Conservation (phyloP, 1,140 invertebrate species). For the Ostrea edulis region DNA sequence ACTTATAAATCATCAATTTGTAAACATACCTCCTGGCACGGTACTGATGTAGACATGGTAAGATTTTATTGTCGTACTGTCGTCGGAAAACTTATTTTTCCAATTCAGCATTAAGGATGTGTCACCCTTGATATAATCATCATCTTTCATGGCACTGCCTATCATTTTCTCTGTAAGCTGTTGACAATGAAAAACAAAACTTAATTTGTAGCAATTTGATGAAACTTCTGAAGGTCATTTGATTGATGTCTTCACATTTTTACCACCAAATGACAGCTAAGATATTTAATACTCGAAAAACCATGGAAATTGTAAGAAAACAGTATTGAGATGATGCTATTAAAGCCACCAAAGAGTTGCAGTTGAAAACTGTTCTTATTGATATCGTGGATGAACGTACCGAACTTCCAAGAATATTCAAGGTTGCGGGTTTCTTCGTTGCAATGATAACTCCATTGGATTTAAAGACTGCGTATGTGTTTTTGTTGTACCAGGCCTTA, state of each 20-base stretch:
- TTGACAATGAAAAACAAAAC: neutral
- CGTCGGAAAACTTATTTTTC: constrained; percentile 46
- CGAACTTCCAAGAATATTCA: constrained; percentile 40
- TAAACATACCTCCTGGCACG: constrained; percentile 47
- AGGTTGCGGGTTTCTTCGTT: neutral
- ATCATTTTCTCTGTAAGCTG: constrained; percentile 27
- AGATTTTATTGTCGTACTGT: neutral
- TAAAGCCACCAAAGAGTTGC: neutral
- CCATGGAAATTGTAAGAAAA: neutral
- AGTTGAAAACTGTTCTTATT: neutral
- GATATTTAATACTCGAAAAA: neutral
- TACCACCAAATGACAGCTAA: neutral
- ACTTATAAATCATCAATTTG: neutral
- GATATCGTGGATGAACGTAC: neutral
- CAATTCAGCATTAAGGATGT: constrained; percentile 42
- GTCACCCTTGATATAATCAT: constrained; percentile 47
- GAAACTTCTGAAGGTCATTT: neutral
- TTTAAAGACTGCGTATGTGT: constrained; percentile 50
- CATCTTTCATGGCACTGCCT: constrained; percentile 38
- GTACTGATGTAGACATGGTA: constrained; percentile 52
- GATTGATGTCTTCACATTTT: neutral
- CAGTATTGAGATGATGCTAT: neutral
- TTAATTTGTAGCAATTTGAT: neutral
- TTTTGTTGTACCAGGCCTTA: constrained; percentile 37
- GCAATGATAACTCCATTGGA: constrained; percentile 44